These are phyloP conservation scores for Sinocyclocheilus maitianheensis DNA, from an alignment of 2,113 vertebrate species.

Conservation along the genomic window DNA sequence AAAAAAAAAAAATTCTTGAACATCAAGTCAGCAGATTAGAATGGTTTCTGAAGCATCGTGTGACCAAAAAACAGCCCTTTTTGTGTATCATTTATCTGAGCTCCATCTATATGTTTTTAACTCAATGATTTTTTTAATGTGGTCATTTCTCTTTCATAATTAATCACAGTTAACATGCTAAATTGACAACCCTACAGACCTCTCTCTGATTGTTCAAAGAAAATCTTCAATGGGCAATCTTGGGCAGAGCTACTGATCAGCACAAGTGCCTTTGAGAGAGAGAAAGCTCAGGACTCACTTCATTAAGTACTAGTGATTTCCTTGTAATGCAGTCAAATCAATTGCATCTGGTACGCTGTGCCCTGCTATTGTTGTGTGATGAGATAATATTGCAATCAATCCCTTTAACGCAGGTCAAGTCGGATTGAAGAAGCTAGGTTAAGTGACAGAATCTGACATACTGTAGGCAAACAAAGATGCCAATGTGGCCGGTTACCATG, in stretches of 20 bases:
- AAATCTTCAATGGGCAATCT: constrained; percentile 28
- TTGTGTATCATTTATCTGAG: not conserved
- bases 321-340: constrained; percentile 42
- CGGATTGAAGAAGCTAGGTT: constrained; percentile 56
- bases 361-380: constrained; percentile 20
- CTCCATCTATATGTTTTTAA: not conserved
- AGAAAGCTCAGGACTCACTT: constrained; percentile 32
- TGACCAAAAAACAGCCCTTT: not conserved
- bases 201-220: constrained; percentile 7
- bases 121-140: not conserved
- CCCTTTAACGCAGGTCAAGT: constrained; percentile 43
- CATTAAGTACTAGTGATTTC: constrained; percentile 37
- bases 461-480: constrained; percentile 27
- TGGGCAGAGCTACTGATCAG: constrained; percentile 15
- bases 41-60: not conserved
- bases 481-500: constrained; percentile 65
- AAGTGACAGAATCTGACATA: constrained; percentile 54
- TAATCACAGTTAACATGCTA: constrained; percentile 1
- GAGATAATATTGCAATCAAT: constrained; percentile 36
- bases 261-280: constrained; percentile 22
- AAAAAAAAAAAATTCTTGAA: not conserved
- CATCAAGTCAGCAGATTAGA: not conserved
- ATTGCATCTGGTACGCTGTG: constrained; percentile 13
- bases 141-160: not conserved
- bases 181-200: constrained; percentile 15